These are phyloP conservation scores for Dipodomys merriami DNA, from an alignment of 2,113 vertebrate genomes.

Conservation along the genomic window DNA sequence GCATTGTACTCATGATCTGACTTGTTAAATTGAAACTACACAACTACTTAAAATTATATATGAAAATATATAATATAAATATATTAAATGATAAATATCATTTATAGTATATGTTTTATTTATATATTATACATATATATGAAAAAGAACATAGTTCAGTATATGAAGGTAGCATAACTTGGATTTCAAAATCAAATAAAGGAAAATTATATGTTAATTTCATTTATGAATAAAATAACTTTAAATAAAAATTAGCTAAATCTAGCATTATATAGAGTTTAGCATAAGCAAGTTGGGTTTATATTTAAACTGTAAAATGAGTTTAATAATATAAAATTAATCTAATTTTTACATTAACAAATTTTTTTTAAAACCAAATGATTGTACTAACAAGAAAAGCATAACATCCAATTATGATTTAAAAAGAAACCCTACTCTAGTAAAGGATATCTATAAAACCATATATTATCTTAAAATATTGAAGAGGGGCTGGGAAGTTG, in stretches of 20 bases:
- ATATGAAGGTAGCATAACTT: not conserved
- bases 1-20: too few relatives aligned
- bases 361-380: not conserved
- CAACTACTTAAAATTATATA: too few relatives aligned
- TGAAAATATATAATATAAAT: too few relatives aligned
- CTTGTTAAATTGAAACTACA: too few relatives aligned
- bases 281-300: not conserved
- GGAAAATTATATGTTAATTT: not conserved
- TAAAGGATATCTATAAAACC: not conserved
- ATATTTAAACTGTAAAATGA: not conserved
- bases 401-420: not conserved
- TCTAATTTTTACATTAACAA: not conserved
- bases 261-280: not conserved
- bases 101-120: too few relatives aligned
- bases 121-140: too few relatives aligned
- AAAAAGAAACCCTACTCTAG: not conserved
- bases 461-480: not conserved
- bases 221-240: not conserved
- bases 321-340: not conserved
- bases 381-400: not conserved
- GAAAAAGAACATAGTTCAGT: not conserved
- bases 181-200: conserved; percentile 3
- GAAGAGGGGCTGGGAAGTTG: not conserved
- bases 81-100: too few relatives aligned
- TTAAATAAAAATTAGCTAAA: not conserved